Evolutionary conservation across 2,888 invertebrate genomes (phyloP).

Genomic region (Agonopterix subpropinquella): DNA sequence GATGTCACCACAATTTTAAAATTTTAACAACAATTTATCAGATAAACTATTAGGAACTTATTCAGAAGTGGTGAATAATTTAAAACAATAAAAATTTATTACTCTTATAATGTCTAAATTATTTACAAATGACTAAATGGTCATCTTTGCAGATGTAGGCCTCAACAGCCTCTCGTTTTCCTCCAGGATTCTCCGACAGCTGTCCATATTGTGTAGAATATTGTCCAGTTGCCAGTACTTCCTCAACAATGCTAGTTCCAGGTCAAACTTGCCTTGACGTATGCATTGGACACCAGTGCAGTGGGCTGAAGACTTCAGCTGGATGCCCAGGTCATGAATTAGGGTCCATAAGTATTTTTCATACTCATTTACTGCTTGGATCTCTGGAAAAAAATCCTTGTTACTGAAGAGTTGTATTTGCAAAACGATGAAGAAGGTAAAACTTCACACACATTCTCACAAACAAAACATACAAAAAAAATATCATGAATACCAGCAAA

Average conservation of each 20-base stretch:
- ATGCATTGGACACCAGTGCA: constrained; percentile 88
- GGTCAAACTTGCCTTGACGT: constrained; percentile 86
- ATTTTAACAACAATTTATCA: no score
- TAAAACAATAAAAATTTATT: no score
- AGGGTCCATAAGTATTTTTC: constrained; percentile 84
- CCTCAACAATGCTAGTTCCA: constrained; percentile 84
- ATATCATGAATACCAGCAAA: no score
- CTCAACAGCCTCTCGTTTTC: constrained; percentile 61
- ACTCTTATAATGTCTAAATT: no score
- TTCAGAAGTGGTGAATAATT: no score
- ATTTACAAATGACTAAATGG: constrained; percentile 12
- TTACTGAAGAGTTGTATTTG: no score
- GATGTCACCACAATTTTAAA: no score
- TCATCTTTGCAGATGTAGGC: constrained; percentile 47
- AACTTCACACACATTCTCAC: background rate
- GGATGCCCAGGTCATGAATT: constrained; percentile 89
- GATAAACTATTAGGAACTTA: no score
- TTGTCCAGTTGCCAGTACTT: constrained; percentile 88
- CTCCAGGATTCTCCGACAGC: constrained; percentile 70
- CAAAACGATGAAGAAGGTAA: background rate
- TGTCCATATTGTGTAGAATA: constrained; percentile 79
- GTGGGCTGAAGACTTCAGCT: constrained; percentile 86
- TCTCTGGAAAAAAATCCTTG: constrained; percentile 75
- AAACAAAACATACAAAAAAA: no score
- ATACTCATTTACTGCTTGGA: constrained; percentile 91